These are phyloP conservation scores for Pristionchus mayeri DNA, from an alignment of 2,888 invertebrate species.

Conservation along the genomic window DNA sequence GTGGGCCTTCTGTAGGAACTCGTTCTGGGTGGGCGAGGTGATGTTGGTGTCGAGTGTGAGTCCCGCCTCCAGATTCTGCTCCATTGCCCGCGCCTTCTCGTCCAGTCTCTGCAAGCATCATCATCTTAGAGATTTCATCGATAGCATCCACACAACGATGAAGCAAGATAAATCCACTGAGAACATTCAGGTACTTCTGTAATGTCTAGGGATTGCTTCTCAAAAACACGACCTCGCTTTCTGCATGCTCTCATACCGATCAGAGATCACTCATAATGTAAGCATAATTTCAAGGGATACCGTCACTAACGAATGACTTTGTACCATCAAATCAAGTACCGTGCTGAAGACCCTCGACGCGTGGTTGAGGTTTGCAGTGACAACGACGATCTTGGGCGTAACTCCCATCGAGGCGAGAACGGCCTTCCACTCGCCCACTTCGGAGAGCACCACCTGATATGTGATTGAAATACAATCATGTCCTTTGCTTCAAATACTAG, in stretches of 20 bases:
- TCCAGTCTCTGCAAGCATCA: neutral
- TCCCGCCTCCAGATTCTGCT: neutral
- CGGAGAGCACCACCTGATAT: neutral
- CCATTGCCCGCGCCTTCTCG: neutral
- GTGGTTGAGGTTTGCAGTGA: neutral
- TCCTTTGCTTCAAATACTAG: no score
- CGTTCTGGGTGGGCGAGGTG: neutral
- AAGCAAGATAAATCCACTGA: no score
- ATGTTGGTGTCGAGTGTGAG: neutral
- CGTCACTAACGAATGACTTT: no score
- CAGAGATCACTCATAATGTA: no score
- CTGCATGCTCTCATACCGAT: no score
- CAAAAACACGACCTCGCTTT: no score
- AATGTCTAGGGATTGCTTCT: no score
- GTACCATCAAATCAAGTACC: neutral
- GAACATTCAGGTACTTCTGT: no score
- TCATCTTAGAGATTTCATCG: no score
- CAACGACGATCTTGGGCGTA: neutral
- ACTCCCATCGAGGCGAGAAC: neutral
- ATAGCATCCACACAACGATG: no score
- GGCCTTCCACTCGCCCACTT: neutral
- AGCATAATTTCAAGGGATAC: no score
- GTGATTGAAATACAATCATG: no score
- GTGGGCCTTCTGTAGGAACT: neutral
- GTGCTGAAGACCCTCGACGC: neutral